Evolutionary conservation across 2,113 vertebrate genomes (phyloP).

Genomic region (Tauraco erythrolophus): DNA sequence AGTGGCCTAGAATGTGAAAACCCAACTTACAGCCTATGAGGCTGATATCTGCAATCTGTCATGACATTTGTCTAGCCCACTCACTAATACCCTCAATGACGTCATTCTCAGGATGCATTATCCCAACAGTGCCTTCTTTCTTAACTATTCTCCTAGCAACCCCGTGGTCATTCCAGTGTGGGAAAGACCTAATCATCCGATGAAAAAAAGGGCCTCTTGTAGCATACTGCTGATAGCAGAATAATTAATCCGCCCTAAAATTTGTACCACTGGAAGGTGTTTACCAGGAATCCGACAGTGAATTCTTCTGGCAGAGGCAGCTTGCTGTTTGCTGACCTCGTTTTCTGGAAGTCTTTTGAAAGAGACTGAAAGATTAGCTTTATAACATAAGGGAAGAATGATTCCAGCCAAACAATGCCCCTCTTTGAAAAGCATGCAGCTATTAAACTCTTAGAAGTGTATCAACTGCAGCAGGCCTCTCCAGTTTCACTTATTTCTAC

Average conservation of each 20-base stretch:
- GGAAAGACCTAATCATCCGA: background rate
- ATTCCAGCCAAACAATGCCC: background rate
- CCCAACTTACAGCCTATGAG: background rate
- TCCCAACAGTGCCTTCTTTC: background rate
- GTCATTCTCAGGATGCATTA: background rate
- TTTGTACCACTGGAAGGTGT: background rate
- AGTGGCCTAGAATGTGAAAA: background rate
- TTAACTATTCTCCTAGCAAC: background rate
- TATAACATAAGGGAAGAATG: background rate
- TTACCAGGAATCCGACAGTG: background rate
- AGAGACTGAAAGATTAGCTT: background rate
- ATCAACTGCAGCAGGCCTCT: background rate
- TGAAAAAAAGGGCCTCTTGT: background rate
- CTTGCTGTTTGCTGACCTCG: background rate
- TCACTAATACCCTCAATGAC: background rate
- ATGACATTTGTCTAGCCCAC: background rate
- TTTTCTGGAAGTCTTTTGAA: background rate
- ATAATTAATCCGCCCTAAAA: background rate
- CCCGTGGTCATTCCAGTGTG: rapidly evolving
- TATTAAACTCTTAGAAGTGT: background rate
- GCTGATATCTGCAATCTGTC: background rate
- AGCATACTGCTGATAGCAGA: background rate
- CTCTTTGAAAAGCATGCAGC: background rate
- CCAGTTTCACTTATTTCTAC: background rate
- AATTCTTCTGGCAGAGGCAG: background rate